Evolutionary conservation across 64 coral and sea anemone genomes (phyloP).

Genomic region (Dendrophyllia cribrosa): DNA sequence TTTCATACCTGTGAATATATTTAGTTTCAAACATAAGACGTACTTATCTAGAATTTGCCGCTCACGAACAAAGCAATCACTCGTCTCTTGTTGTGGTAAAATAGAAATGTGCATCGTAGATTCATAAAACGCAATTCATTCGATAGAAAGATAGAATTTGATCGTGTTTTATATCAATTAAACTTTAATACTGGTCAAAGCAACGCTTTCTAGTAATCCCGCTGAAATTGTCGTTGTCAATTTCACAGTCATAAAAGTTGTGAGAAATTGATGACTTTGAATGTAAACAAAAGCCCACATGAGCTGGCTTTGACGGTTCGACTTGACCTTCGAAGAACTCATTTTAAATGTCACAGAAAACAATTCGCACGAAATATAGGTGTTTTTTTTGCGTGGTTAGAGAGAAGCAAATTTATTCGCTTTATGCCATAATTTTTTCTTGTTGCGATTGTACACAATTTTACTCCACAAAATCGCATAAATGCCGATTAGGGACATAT

Average conservation of each 20-base stretch:
- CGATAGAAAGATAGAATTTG: constrained; percentile 23
- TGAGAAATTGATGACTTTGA: constrained; percentile 29
- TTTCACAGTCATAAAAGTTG: constrained; percentile 19
- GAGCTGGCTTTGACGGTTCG: background rate
- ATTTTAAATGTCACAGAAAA: background rate
- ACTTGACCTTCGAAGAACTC: constrained; percentile 1
- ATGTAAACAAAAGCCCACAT: constrained; percentile 16
- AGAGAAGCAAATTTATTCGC: background rate
- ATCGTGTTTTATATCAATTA: constrained; percentile 47
- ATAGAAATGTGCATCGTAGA: background rate
- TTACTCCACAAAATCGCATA: too few relatives aligned
- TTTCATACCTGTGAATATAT: background rate
- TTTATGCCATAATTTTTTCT: background rate
- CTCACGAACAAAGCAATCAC: background rate
- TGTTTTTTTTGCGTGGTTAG: background rate
- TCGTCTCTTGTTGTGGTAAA: background rate
- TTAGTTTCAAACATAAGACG: background rate
- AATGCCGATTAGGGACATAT: background rate
- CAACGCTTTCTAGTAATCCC: constrained; percentile 15
- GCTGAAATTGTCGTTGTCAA: constrained; percentile 6
- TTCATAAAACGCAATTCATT: constrained; percentile 23
- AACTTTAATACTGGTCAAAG: constrained; percentile 42
- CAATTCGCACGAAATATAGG: background rate
- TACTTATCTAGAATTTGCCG: background rate
- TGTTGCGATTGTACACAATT: too few relatives aligned